Evolutionary conservation across 2,888 invertebrate species (phyloP), one percentile per base, ranked within the genome.

Genomic region (Ectemnius continuus): DNA sequence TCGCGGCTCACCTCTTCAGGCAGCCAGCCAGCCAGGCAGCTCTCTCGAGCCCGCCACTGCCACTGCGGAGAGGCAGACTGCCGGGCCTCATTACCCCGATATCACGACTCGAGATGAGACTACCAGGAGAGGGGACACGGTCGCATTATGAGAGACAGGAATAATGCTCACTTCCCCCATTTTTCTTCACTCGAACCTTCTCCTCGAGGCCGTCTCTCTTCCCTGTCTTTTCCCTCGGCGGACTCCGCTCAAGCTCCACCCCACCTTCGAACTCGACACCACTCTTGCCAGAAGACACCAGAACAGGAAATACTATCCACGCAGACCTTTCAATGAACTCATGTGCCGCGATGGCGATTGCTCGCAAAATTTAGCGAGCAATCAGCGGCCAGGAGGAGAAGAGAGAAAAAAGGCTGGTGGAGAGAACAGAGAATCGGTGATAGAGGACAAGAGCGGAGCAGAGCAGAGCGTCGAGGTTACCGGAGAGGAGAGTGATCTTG

Each of bases 121-220:
- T 82, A 78, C 73, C 70, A 67, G 78, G 75, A 84, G 80, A 88
- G 88, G 84, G 87, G 87, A 86, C 87, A 87, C 87, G 86, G 88
- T 88, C 87, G 88, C 87, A 90, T 89, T 90, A 89, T 89, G 88
- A 89, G 86, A 90, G 88, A 88, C 88, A 86, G 88, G 83, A 86
- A 86, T 88, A 87, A 87, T 84, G 82, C 83, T 84, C 75, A 67
- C 81, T 87, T 85, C 80, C 52, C 83, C 84, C 36, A 82, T 87
- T 87, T 87, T 87, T 84, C 77, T 74, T 84, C 80, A 78, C 81
- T 75, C 70, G 76, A 61, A 83, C 82, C 80, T 73, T 79, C 73
- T 67, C 58, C 23, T 73, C 82, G 80, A 81, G 81, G 83, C 79
- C 79, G 77, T 63, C 20, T 73, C 20, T 73, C 67, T 67, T 76